Evolutionary conservation across 2,797 vertebrate species (phyloP), one percentile per base, ranked within the genome.

Genomic region (Heliangelus exortis): DNA sequence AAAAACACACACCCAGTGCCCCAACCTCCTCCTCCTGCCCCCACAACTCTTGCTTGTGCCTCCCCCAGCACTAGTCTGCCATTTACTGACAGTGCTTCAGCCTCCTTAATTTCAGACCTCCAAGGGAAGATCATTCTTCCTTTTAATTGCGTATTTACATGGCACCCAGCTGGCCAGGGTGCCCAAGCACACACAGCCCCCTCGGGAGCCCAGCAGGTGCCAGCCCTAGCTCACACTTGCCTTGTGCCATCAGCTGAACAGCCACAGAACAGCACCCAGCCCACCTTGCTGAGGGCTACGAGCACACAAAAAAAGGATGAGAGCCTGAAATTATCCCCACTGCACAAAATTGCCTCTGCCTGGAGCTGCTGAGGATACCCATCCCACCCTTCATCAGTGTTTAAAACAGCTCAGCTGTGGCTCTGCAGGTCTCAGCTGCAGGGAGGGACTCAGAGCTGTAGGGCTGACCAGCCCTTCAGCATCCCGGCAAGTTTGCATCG

Each of bases 191-290:
- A 15, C 12, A 1, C 13, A 33, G 18, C 25, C 16, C 53, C 5
- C 0, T 2, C 2, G 0, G n/a, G 28, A 55, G 12, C 75, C 7
- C 6, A 33, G 53, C 0, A 1, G 69, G 8, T 23, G 11, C 48
- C 2, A 0, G 33, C 55, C 54, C 59, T 51, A 15, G 20, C 57
- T 41, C 75, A 41, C 41, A 10, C 22, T 77, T 43, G 29, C 31
- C 29, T 81, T 75, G 0, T 3, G 15, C 71, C 22, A 4, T 7
- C 36, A 7, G 3, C 1, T 20, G 15, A 51, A 25, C 39, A 43
- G 26, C 76, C n/a, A 6, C 31, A 33, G n/a, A 19, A 1, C 36
- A 55, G 36, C 2, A 9, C 41, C 4, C 0, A 89, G 16, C 34
- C 48, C 1, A 0, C 22, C 45, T 29, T 18, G 23, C 28, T 2